A percentile compares a stretch with the other conserved stretches of the same genome.
Evolutionary conservation across 2,888 invertebrate species (phyloP).

Genomic region (Cylloceria caligata): DNA sequence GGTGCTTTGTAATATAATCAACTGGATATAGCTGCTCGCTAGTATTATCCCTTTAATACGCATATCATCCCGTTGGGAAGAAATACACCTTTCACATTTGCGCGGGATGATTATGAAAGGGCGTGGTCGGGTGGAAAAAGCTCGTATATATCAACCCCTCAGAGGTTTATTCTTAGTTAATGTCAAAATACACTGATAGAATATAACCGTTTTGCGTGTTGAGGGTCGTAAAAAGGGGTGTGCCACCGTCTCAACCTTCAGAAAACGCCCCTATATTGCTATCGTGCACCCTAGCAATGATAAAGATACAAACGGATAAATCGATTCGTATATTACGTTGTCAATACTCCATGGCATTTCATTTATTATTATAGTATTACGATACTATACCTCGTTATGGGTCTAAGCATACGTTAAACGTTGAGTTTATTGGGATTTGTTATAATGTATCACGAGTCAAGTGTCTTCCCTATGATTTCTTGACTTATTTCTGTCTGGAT

Average conservation of each 20-base stretch:
- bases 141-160: conserved; percentile 1
- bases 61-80: conserved; percentile 1
- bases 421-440: conserved; percentile 44
- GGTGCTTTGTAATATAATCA: conserved; percentile 3
- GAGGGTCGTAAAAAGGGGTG: conserved; percentile 24
- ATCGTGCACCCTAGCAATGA: neutral
- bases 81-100: conserved; percentile 31
- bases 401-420: neutral
- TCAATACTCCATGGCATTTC: neutral
- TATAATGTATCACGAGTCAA: conserved; percentile 1
- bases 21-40: neutral
- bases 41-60: neutral
- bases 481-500: conserved; percentile 25
- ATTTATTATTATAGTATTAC: neutral
- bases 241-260: conserved; percentile 5
- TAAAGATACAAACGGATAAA: conserved; percentile 6
- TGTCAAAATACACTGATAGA: conserved; percentile 27
- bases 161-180: conserved; percentile 35
- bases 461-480: conserved; percentile 9
- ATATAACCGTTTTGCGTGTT: conserved; percentile 36
- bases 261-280: conserved; percentile 6
- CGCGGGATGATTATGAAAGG: conserved; percentile 46
- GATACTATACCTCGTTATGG: neutral
- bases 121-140: conserved; percentile 37
- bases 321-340: neutral